phyloP scores from a whole-genome alignment of 2,888 invertebrate species.

The Anarsia innoxiella region DNA sequence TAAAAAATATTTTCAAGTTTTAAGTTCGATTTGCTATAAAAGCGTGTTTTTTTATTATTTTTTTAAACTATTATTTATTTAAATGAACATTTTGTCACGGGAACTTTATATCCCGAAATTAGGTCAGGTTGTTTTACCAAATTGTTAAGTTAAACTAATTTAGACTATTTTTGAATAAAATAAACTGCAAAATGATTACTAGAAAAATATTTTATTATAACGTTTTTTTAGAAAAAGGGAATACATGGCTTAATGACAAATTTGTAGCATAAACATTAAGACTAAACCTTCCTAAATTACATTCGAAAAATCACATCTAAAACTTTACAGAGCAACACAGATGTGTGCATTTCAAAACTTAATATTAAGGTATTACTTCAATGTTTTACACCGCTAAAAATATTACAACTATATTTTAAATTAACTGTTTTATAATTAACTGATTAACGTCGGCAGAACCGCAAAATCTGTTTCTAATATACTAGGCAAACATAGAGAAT shows the following conservation, averaged over 20 bases:
- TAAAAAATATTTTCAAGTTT: too few species aligned
- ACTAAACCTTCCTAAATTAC: conserved; percentile 34
- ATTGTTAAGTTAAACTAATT: too few species aligned
- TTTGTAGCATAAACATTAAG: conserved; percentile 32
- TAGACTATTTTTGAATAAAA: background rate
- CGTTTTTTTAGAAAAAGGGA: conserved; percentile 42
- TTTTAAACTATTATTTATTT: too few species aligned
- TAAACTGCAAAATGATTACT: conserved; percentile 19
- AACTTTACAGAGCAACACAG: conserved; percentile 39
- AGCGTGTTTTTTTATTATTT: too few species aligned
- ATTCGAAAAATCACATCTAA: conserved; percentile 35
- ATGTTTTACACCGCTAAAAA: too few species aligned
- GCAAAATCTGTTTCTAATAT: conserved; percentile 12
- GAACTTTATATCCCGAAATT: too few species aligned
- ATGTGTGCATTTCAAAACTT: conserved; percentile 35
- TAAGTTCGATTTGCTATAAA: too few species aligned
- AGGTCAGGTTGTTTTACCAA: too few species aligned
- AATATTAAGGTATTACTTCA: conserved; percentile 31
- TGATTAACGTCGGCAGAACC: conserved; percentile 10
- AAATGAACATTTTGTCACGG: too few species aligned
- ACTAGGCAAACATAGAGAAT: conserved; percentile 14
- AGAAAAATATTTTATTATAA: conserved; percentile 51
- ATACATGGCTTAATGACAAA: conserved; percentile 41
- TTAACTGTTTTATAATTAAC: conserved; percentile 10
- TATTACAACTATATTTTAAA: conserved; percentile 27